Evolutionary conservation across 2,113 vertebrate species (phyloP).

Genomic region (Antennarius striatus): DNA sequence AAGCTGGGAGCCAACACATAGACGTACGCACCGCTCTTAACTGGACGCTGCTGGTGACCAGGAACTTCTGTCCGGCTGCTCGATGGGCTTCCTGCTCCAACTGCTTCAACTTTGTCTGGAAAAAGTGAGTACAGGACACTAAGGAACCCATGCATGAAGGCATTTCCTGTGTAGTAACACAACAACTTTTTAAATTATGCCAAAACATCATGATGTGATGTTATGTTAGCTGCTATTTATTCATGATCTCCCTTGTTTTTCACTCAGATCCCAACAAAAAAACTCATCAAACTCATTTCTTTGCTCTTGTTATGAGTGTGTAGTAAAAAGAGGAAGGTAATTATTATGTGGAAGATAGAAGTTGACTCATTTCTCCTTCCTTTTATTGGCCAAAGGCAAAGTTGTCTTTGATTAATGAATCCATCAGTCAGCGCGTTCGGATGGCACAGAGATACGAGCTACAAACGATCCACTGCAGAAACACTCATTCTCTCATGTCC

Average conservation of each 20-base stretch:
- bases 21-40: slow-evolving; percentile 81
- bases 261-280: no score
- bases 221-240: no score
- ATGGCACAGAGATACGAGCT: not conserved
- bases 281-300: no score
- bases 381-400: slow-evolving; percentile 2
- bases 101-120: slow-evolving; percentile 85
- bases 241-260: no score
- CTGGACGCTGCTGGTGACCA: slow-evolving; percentile 88
- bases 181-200: no score
- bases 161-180: no score
- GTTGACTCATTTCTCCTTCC: not conserved
- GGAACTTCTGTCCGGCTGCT: slow-evolving; percentile 87
- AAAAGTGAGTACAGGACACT: slow-evolving; percentile 5
- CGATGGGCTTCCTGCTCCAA: slow-evolving; percentile 87
- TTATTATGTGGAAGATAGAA: slow-evolving; percentile 4
- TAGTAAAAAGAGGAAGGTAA: not conserved
- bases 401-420: not conserved
- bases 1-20: not conserved
- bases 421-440: slow-evolving; percentile 6
- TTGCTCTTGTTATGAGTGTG: not conserved
- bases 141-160: no score
- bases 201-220: no score
- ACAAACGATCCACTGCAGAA: not conserved
- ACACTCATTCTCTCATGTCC: not conserved